Percentiles rank a stretch among this genome's conserved stretches.
Evolutionary conservation across 2,797 vertebrate genomes (phyloP).

Genomic region (Epinephelus coioides): DNA sequence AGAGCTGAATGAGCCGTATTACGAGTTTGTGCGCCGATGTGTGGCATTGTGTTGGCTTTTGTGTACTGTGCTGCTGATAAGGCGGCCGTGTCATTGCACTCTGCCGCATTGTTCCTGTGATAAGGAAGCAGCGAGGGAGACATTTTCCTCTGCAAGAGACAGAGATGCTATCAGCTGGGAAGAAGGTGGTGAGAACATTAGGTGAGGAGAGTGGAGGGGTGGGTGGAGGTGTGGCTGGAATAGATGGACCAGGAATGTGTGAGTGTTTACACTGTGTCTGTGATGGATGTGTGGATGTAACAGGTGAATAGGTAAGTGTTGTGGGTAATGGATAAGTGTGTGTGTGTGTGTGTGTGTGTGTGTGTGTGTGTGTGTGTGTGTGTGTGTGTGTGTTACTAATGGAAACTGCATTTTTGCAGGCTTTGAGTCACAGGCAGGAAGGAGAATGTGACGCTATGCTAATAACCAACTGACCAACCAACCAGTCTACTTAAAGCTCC

Average conservation of each 20-base stretch:
- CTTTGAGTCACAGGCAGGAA: background rate
- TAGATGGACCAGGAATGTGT: constrained; percentile 8
- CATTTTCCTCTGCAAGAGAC: constrained; percentile 51
- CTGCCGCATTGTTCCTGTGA: constrained; percentile 60
- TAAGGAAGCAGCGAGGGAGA: constrained; percentile 62
- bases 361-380: background rate
- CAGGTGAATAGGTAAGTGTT: constrained; percentile 15
- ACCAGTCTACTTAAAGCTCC: background rate
- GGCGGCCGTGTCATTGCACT: constrained; percentile 50
- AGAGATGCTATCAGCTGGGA: constrained; percentile 59
- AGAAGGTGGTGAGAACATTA: constrained; percentile 22
- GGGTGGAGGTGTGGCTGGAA: constrained; percentile 32
- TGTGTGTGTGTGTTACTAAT: background rate
- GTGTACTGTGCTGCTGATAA: constrained; percentile 60
- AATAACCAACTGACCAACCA: background rate
- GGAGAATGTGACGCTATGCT: background rate
- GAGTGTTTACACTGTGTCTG: constrained; percentile 18
- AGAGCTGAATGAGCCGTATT: constrained; percentile 53
- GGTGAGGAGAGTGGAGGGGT: constrained; percentile 12
- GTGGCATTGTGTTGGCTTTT: constrained; percentile 46
- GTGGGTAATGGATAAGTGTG: constrained; percentile 1
- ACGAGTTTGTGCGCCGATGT: constrained; percentile 27
- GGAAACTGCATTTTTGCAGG: background rate
- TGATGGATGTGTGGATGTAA: constrained; percentile 17
- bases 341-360: background rate